A percentile compares a stretch with the other conserved stretches of the same genome.
These are phyloP conservation scores for Lagria hirta DNA, from an alignment of 2,888 invertebrate genomes.

Conservation along the genomic window DNA sequence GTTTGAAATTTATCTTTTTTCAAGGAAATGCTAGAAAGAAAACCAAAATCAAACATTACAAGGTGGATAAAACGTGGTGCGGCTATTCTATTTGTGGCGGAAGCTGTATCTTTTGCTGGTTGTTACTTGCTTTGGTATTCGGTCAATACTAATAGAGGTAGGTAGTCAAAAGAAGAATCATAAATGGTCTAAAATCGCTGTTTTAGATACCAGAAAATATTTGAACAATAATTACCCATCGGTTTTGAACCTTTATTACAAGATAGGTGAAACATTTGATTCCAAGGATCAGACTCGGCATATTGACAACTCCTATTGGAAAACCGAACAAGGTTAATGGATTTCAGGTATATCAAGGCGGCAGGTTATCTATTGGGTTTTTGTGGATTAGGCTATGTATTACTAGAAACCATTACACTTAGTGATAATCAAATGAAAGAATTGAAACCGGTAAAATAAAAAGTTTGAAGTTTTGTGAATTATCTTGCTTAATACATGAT, in stretches of 20 bases:
- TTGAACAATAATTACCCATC: slow-evolving; percentile 67
- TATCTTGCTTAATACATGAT: slow-evolving; percentile 33
- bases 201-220: slow-evolving; percentile 69
- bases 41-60: slow-evolving; percentile 58
- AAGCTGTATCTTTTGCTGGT: slow-evolving; percentile 61
- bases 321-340: slow-evolving; percentile 56
- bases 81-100: slow-evolving; percentile 60
- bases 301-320: slow-evolving; percentile 62
- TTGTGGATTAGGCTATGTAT: slow-evolving; percentile 62
- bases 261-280: slow-evolving; percentile 65
- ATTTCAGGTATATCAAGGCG: slow-evolving; percentile 50
- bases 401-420: slow-evolving; percentile 61
- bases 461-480: slow-evolving; percentile 7
- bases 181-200: slow-evolving; percentile 1
- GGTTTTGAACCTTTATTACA: slow-evolving; percentile 69
- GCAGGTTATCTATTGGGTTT: slow-evolving; percentile 62
- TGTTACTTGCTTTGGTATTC: slow-evolving; percentile 68
- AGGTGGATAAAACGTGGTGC: slow-evolving; percentile 57
- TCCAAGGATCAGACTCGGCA: slow-evolving; percentile 56
- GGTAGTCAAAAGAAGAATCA: slow-evolving; percentile 40
- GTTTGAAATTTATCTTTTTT: slow-evolving; percentile 18
- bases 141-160: slow-evolving; percentile 72
- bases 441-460: slow-evolving; percentile 36
- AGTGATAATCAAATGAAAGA: slow-evolving; percentile 55
- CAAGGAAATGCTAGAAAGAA: slow-evolving; percentile 67